These are phyloP conservation scores for Thumatha senex DNA, from an alignment of 2,888 invertebrate genomes.

Conservation along the genomic window DNA sequence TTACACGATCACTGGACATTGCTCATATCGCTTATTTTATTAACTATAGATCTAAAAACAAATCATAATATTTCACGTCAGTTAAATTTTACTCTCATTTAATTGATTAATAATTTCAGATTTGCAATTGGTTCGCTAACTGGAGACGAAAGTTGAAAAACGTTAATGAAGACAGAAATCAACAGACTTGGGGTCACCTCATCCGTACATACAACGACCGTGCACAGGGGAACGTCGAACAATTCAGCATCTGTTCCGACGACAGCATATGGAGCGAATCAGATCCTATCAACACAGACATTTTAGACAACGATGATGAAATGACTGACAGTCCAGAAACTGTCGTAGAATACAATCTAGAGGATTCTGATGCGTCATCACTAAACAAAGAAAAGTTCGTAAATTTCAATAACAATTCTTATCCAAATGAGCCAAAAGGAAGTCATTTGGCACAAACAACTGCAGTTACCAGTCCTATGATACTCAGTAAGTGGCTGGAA, in stretches of 20 bases:
- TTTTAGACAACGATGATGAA: conserved; percentile 53
- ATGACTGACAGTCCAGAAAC: conserved; percentile 57
- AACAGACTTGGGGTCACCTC: conserved; percentile 89
- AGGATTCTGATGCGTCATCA: conserved; percentile 61
- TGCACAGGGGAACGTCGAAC: conserved; percentile 90
- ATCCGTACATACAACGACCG: conserved; percentile 89
- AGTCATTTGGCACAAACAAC: conserved; percentile 43
- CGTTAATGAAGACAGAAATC: conserved; percentile 86
- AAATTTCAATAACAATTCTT: conserved; percentile 66
- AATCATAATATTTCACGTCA: no score
- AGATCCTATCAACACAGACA: conserved; percentile 62
- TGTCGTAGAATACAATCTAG: conserved; percentile 50
- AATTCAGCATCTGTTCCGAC: conserved; percentile 90
- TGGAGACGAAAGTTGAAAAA: conserved; percentile 91
- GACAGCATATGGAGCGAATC: conserved; percentile 91
- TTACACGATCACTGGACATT: no score
- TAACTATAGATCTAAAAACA: no score
- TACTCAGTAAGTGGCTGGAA: conserved; percentile 89
- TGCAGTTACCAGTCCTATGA: conserved; percentile 80
- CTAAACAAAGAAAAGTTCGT: conserved; percentile 59
- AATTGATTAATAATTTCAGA: conserved; percentile 64
- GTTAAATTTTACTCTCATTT: no score
- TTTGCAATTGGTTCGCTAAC: conserved; percentile 93
- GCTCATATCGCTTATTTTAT: no score
- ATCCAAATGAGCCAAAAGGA: conserved; percentile 46